Evolutionary conservation across 2,888 invertebrate species (phyloP).

Genomic region (Tipula lateralis): DNA sequence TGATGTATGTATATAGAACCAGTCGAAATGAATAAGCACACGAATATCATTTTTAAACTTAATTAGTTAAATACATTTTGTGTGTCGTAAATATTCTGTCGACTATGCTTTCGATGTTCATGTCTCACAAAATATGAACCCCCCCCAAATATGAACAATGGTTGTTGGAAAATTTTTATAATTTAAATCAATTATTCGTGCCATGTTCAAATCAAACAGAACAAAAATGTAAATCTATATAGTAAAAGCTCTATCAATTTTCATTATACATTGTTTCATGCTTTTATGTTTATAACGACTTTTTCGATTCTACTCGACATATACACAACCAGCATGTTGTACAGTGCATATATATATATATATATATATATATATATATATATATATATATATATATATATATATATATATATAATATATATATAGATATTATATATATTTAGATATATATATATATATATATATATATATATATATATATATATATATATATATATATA

Average conservation of each 20-base stretch:
- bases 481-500: too few relatives aligned
- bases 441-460: too few relatives aligned
- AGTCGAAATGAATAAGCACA: neutral
- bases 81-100: neutral
- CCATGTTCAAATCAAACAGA: slow-evolving; percentile 19
- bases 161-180: neutral
- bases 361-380: too few relatives aligned
- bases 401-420: too few relatives aligned
- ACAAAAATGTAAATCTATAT: neutral
- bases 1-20: neutral
- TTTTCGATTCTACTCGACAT: neutral
- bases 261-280: neutral
- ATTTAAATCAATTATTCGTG: slow-evolving; percentile 1
- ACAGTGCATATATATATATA: neutral
- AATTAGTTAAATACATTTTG: neutral
- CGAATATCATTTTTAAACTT: neutral
- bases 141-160: neutral
- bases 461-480: too few relatives aligned
- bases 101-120: neutral
- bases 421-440: too few relatives aligned
- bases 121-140: neutral
- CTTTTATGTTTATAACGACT: neutral
- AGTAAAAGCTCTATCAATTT: neutral
- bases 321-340: neutral
- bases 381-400: too few relatives aligned